These are phyloP conservation scores for Oryzias curvinotus DNA, from an alignment of 2,113 vertebrate species.

Conservation along the genomic window DNA sequence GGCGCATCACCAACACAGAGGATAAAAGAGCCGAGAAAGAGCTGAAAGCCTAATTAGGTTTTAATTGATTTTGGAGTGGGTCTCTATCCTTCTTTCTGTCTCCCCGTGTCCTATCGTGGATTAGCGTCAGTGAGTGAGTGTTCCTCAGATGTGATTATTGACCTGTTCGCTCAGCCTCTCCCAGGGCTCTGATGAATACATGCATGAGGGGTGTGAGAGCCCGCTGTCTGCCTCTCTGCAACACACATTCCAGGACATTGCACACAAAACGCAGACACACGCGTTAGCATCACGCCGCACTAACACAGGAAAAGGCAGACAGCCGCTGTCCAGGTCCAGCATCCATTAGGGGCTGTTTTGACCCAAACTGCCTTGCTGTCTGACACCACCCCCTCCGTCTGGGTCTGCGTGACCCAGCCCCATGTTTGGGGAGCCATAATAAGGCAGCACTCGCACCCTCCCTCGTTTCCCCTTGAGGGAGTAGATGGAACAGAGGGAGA, in stretches of 20 bases:
- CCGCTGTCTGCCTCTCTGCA: conserved; percentile 38
- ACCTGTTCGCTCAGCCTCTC: conserved; percentile 72
- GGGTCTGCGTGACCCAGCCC: conserved; percentile 14
- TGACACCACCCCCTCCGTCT: conserved; percentile 41
- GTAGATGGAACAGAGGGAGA: conserved; percentile 38
- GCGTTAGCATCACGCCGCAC: not conserved
- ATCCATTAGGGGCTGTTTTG: conserved; percentile 46
- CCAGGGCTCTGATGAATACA: conserved; percentile 72
- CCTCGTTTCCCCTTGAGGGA: conserved; percentile 25
- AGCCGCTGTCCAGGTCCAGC: conserved; percentile 9
- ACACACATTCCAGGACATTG: conserved; percentile 57
- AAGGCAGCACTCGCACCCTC: conserved; percentile 6
- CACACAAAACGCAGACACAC: conserved; percentile 14
- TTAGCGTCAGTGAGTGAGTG: conserved; percentile 75
- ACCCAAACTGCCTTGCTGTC: conserved; percentile 34
- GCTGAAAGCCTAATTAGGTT: conserved; percentile 79
- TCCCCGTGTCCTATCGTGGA: conserved; percentile 68
- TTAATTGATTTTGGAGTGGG: conserved; percentile 81
- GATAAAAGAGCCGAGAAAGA: conserved; percentile 71
- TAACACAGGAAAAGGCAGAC: not conserved
- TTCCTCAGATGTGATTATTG: conserved; percentile 80
- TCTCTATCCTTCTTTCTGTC: conserved; percentile 54
- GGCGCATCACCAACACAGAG: conserved; percentile 44
- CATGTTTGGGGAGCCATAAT: conserved; percentile 43
- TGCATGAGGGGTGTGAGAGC: conserved; percentile 66